Evolutionary conservation across 2,113 vertebrate genomes (phyloP).

Genomic region (Nothobranchius furzeri): DNA sequence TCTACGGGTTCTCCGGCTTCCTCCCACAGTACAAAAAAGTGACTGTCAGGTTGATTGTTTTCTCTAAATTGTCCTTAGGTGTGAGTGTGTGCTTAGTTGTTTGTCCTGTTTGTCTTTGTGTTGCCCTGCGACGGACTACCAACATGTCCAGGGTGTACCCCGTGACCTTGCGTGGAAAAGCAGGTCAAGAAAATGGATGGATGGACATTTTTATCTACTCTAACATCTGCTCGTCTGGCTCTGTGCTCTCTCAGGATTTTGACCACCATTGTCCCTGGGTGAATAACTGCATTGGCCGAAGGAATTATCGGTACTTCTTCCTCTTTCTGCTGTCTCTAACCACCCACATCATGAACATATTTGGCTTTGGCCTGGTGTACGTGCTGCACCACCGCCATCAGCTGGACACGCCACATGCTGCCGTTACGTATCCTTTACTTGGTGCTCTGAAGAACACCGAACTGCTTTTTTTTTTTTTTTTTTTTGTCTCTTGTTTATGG

Average conservation of each 20-base stretch:
- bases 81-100: too few species aligned
- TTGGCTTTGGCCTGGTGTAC: slow-evolving; percentile 92
- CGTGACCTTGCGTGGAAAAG: too few species aligned
- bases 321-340: slow-evolving; percentile 95
- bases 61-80: too few species aligned
- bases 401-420: slow-evolving; percentile 86
- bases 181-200: too few species aligned
- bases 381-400: slow-evolving; percentile 89
- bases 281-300: slow-evolving; percentile 96
- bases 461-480: neutral
- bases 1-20: too few species aligned
- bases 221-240: neutral
- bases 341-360: slow-evolving; percentile 91
- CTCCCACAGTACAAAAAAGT: too few species aligned
- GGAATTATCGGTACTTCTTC: slow-evolving; percentile 98
- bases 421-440: slow-evolving; percentile 92
- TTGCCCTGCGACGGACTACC: too few species aligned
- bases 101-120: too few species aligned
- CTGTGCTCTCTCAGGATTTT: slow-evolving; percentile 84
- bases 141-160: too few species aligned
- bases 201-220: too few species aligned
- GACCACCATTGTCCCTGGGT: slow-evolving; percentile 99
- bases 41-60: too few species aligned
- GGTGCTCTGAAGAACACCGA: neutral
- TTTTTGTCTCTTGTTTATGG: neutral